Percentiles rank a stretch among this genome's conserved stretches.
These are phyloP conservation scores for Cynocephalus volans DNA, from an alignment of 2,113 vertebrate species.

Conservation along the genomic window DNA sequence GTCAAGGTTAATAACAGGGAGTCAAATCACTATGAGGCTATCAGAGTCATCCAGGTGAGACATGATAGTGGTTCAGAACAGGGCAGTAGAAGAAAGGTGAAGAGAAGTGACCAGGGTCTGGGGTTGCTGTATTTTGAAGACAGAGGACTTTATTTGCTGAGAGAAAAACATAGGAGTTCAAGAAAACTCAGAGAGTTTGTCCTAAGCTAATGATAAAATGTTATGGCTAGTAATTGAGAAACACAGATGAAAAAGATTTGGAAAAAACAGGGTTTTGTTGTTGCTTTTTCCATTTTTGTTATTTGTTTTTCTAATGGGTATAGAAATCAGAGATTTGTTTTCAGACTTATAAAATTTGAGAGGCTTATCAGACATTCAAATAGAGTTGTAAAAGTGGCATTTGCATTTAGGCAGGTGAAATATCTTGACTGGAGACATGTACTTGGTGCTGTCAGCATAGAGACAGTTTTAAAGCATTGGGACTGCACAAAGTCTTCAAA, in stretches of 20 bases:
- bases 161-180: background rate
- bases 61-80: background rate
- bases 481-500: background rate
- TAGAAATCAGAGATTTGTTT: background rate
- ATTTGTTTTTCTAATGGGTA: background rate
- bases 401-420: background rate
- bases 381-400: constrained; percentile 19
- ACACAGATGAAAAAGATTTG: background rate
- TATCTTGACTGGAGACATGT: background rate
- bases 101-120: background rate
- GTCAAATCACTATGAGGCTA: background rate
- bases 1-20: background rate
- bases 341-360: background rate
- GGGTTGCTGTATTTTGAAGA: background rate
- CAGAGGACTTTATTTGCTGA: background rate
- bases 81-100: background rate
- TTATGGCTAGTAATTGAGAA: background rate
- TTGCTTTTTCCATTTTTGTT: background rate
- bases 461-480: background rate
- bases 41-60: background rate
- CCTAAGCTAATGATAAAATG: background rate
- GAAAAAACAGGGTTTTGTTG: background rate
- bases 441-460: background rate
- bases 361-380: background rate
- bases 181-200: background rate